Percentiles rank a stretch among this genome's conserved stretches.
These are phyloP conservation scores for Lottia gigantea DNA, from an alignment of 2,888 invertebrate genomes.

Conservation along the genomic window DNA sequence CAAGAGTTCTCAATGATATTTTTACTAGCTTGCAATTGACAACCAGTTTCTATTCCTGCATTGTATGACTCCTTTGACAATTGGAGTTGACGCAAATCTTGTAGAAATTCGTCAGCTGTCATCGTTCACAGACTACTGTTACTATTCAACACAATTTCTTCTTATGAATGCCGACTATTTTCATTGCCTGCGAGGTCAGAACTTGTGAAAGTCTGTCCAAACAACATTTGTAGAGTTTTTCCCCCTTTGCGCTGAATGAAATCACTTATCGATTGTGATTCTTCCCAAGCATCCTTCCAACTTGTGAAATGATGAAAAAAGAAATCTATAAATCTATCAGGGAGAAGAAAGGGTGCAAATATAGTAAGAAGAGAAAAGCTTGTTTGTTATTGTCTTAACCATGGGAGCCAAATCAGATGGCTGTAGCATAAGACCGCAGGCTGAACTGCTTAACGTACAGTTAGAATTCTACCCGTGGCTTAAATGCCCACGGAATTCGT, in stretches of 20 bases:
- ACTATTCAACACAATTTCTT: constrained; percentile 16
- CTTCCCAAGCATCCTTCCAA: constrained; percentile 20
- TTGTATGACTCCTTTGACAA: constrained; percentile 9
- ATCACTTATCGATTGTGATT: constrained; percentile 25
- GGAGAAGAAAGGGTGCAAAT: constrained; percentile 30
- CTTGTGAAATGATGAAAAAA: constrained; percentile 19
- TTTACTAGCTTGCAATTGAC: constrained; percentile 12
- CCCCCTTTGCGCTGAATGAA: constrained; percentile 23
- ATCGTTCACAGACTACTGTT: constrained; percentile 8
- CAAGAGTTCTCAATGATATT: background rate
- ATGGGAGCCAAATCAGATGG: constrained; percentile 29
- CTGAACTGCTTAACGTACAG: constrained; percentile 4
- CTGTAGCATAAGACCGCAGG: background rate
- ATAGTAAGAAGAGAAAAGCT: constrained; percentile 18
- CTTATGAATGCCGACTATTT: constrained; percentile 22
- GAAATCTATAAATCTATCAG: constrained; percentile 34
- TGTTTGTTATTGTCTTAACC: constrained; percentile 31
- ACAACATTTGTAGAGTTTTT: constrained; percentile 23
- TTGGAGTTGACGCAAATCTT: constrained; percentile 16
- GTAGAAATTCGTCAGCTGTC: constrained; percentile 29
- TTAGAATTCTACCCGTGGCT: constrained; percentile 1
- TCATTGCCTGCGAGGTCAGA: constrained; percentile 23
- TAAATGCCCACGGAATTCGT: constrained; percentile 5
- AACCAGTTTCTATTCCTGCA: constrained; percentile 19
- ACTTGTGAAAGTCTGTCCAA: constrained; percentile 25